phyloP scores from a whole-genome alignment of 2,888 invertebrate species.

The Chouioia cunea region DNA sequence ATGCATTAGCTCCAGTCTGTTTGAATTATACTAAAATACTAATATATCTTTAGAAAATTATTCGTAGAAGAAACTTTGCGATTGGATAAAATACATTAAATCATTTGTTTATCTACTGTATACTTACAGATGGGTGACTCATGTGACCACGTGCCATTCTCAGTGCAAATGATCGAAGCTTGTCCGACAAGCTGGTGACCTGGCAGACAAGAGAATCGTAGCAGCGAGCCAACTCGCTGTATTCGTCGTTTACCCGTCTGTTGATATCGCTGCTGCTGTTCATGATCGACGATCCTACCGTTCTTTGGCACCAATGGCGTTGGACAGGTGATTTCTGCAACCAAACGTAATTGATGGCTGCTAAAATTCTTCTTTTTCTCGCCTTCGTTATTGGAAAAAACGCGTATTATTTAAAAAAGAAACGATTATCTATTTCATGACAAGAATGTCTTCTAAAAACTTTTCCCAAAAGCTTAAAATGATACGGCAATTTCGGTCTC shows the following conservation, averaged over 20 bases:
- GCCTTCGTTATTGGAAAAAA: no score
- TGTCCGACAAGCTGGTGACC: slow-evolving; percentile 81
- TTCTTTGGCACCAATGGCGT: slow-evolving; percentile 80
- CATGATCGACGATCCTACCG: slow-evolving; percentile 74
- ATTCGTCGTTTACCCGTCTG: slow-evolving; percentile 68
- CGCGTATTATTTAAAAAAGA: no score
- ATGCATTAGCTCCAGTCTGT: no score
- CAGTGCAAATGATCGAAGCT: slow-evolving; percentile 86
- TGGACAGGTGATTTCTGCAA: slow-evolving; percentile 85
- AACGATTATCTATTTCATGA: no score
- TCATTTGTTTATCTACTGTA: not conserved
- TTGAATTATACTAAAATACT: no score
- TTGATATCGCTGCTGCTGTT: slow-evolving; percentile 51
- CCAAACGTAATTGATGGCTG: no score
- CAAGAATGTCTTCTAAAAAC: no score
- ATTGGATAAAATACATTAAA: no score
- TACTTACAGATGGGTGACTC: slow-evolving; percentile 84
- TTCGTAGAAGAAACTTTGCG: no score
- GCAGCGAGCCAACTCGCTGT: slow-evolving; percentile 84
- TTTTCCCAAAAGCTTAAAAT: not conserved
- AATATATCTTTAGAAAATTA: no score
- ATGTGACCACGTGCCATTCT: slow-evolving; percentile 90
- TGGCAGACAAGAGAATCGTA: slow-evolving; percentile 82
- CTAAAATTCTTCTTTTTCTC: no score
- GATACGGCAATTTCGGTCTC: not conserved